Evolutionary conservation across 1,140 invertebrate species (phyloP).

Genomic region (Monochamus saltuarius): DNA sequence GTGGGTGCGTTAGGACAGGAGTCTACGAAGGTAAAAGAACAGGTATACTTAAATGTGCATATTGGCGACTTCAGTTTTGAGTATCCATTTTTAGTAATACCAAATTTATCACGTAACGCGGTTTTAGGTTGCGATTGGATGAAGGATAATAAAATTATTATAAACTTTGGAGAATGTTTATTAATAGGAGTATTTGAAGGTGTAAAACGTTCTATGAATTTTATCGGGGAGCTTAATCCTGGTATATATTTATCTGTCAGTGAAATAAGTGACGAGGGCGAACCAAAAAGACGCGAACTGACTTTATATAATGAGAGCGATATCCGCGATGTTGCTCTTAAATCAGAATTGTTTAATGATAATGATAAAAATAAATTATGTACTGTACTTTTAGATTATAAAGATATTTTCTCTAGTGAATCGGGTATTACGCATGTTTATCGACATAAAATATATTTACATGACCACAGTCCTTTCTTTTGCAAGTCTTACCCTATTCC

Average conservation of each 20-base stretch:
- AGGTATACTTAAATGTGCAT: conserved; percentile 16
- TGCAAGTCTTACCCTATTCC: conserved; percentile 39
- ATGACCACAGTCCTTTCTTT: conserved; percentile 27
- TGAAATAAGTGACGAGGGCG: neutral
- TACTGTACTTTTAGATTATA: neutral
- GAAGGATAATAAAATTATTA: conserved; percentile 20
- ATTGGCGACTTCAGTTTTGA: neutral
- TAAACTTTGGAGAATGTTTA: conserved; percentile 13
- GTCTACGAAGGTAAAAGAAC: conserved; percentile 26
- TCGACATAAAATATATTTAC: conserved; percentile 37
- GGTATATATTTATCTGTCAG: neutral
- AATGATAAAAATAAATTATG: conserved; percentile 13
- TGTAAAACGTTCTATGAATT: neutral
- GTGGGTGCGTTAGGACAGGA: conserved; percentile 27
- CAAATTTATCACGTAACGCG: conserved; percentile 23
- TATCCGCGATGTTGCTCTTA: neutral
- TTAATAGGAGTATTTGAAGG: neutral
- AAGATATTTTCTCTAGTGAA: conserved; percentile 20
- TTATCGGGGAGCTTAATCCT: conserved; percentile 2
- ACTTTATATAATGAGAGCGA: neutral
- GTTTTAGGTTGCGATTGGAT: conserved; percentile 40
- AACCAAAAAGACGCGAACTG: neutral
- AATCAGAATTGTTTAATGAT: neutral
- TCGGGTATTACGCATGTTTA: conserved; percentile 31
- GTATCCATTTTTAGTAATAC: conserved; percentile 32